These are phyloP conservation scores for Catamblyrhynchus diadema DNA, from an alignment of 2,797 vertebrate species.

Conservation along the genomic window DNA sequence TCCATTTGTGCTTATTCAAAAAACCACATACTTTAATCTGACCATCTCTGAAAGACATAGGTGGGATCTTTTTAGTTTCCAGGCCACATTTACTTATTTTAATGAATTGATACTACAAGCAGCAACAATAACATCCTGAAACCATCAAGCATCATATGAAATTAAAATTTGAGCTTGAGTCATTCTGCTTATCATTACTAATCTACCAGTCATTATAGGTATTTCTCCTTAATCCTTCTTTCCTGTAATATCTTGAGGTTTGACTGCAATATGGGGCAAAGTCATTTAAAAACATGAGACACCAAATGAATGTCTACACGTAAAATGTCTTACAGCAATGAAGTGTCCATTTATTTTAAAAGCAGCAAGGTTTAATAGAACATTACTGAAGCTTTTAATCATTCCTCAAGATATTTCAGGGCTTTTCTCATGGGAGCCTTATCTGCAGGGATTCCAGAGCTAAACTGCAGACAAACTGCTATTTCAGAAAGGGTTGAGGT, in stretches of 20 bases:
- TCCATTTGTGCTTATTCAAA: constrained; percentile 34
- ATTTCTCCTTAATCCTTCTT: constrained; percentile 29
- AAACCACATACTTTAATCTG: constrained; percentile 8
- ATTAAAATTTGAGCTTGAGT: constrained; percentile 28
- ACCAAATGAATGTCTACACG: constrained; percentile 43
- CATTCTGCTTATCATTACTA: constrained; percentile 1
- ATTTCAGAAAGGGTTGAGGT: constrained; percentile 39
- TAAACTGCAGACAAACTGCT: constrained; percentile 38
- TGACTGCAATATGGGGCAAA: constrained; percentile 42
- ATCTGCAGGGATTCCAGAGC: constrained; percentile 34
- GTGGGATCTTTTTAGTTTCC: constrained; percentile 25
- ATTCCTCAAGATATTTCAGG: constrained; percentile 62
- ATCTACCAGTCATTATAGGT: neutral
- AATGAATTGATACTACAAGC: constrained; percentile 12
- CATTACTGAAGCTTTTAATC: constrained; percentile 75
- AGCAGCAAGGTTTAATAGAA: constrained; percentile 68
- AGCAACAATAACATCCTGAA: constrained; percentile 20
- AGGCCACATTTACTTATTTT: constrained; percentile 16
- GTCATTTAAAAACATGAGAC: constrained; percentile 60
- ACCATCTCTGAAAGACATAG: constrained; percentile 22
- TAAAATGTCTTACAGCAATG: constrained; percentile 56
- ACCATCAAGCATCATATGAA: constrained; percentile 8
- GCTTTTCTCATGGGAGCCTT: constrained; percentile 51
- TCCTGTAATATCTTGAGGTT: constrained; percentile 60
- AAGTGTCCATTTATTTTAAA: constrained; percentile 68